These are phyloP conservation scores for Periparus ater DNA, from an alignment of 2,797 vertebrate species.

Conservation along the genomic window DNA sequence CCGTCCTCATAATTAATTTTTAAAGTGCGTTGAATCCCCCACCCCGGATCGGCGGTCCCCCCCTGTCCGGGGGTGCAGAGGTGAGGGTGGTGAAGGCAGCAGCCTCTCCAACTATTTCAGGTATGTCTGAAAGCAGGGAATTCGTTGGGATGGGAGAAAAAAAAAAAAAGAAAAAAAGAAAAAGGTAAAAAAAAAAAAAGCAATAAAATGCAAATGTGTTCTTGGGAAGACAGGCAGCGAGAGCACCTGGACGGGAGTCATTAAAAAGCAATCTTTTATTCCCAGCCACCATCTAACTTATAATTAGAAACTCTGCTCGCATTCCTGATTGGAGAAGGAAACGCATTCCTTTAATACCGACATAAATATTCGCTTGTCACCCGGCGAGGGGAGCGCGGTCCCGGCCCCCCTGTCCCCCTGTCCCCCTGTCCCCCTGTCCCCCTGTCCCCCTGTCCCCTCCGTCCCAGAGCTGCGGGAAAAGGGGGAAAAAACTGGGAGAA, in stretches of 20 bases:
- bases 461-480: neutral
- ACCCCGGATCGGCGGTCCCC: neutral
- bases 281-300: conserved; percentile 63
- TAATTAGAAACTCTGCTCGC: conserved; percentile 74
- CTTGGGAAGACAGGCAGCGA: conserved; percentile 56
- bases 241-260: conserved; percentile 69
- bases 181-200: neutral
- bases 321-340: conserved; percentile 72
- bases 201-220: conserved; percentile 72
- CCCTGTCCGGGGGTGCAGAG: neutral
- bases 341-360: conserved; percentile 48
- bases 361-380: conserved; percentile 59
- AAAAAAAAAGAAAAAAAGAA: neutral
- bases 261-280: conserved; percentile 71
- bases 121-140: conserved; percentile 66
- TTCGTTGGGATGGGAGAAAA: conserved; percentile 44
- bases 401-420: neutral
- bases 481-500: neutral
- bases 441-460: neutral
- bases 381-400: neutral
- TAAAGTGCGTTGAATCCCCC: neutral
- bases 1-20: neutral
- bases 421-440: too few relatives aligned
- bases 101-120: conserved; percentile 60
- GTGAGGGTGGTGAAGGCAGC: conserved; percentile 35